A percentile compares a stretch with the other conserved stretches of the same genome.
These are phyloP conservation scores for Gymnoscelis rufifasciata DNA, from an alignment of 2,888 invertebrate genomes.

Conservation along the genomic window DNA sequence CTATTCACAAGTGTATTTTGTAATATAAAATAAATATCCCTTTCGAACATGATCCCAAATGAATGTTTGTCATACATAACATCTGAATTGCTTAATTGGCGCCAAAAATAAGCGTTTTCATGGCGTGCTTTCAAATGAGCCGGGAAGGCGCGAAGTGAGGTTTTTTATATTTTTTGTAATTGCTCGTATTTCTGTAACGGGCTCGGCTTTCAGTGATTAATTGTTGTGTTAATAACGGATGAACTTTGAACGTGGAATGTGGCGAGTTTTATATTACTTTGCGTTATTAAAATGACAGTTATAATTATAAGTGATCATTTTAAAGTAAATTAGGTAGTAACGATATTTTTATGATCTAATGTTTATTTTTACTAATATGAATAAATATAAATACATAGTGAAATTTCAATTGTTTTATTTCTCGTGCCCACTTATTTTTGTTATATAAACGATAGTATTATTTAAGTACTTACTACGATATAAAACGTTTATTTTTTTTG, in stretches of 20 bases:
- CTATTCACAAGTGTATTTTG: too few relatives aligned
- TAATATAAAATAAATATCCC: too few relatives aligned
- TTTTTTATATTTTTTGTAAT: constrained; percentile 45
- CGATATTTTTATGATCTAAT: too few relatives aligned
- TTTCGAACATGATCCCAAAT: constrained; percentile 16
- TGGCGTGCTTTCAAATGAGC: constrained; percentile 57
- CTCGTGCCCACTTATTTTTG: too few relatives aligned
- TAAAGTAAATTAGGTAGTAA: not conserved
- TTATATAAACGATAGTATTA: too few relatives aligned
- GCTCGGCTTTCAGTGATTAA: constrained; percentile 51
- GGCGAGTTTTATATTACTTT: constrained; percentile 18
- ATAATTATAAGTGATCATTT: too few relatives aligned
- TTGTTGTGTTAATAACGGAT: constrained; percentile 29
- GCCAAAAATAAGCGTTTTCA: constrained; percentile 51
- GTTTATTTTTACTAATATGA: too few relatives aligned
- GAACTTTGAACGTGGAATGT: constrained; percentile 24
- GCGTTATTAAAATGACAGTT: constrained; percentile 2
- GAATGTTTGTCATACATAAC: constrained; percentile 20
- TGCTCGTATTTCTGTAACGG: constrained; percentile 37
- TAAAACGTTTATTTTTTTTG: too few relatives aligned
- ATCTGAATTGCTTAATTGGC: constrained; percentile 50
- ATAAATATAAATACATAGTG: too few relatives aligned
- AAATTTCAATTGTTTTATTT: too few relatives aligned
- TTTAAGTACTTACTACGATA: too few relatives aligned
- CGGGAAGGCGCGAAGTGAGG: constrained; percentile 59